These are phyloP conservation scores for Tuberolachnus salignus DNA, from an alignment of 2,888 invertebrate species.

Conservation along the genomic window DNA sequence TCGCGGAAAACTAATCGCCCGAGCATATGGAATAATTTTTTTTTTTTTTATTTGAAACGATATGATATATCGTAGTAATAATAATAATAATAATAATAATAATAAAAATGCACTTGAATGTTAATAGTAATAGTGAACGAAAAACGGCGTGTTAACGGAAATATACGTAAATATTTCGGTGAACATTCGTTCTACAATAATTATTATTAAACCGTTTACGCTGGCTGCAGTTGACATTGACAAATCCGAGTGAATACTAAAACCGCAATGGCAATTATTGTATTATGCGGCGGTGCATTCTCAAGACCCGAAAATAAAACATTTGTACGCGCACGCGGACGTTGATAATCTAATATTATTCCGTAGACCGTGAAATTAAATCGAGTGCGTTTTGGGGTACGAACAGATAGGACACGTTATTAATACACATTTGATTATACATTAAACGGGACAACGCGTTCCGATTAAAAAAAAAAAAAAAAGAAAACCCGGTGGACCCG, in stretches of 20 bases:
- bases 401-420: not conserved
- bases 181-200: not conserved
- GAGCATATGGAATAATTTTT: too few species aligned
- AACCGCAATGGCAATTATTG: not conserved
- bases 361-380: slow-evolving; percentile 21
- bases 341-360: not conserved
- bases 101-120: too few species aligned
- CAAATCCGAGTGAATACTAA: slow-evolving; percentile 5
- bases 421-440: not conserved
- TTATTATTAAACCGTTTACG: slow-evolving; percentile 8
- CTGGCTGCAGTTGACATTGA: not conserved
- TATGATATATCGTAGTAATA: too few species aligned
- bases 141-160: not conserved
- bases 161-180: not conserved
- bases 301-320: slow-evolving; percentile 8
- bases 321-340: not conserved
- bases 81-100: too few species aligned
- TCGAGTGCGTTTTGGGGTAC: not conserved
- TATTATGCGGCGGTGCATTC: not conserved
- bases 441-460: not conserved
- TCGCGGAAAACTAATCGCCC: too few species aligned
- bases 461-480: slow-evolving; percentile 29
- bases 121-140: too few species aligned
- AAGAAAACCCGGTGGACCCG: too few species aligned
- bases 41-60: too few species aligned